These are phyloP conservation scores for Karalla daura DNA, from an alignment of 2,797 vertebrate genomes.

Conservation along the genomic window DNA sequence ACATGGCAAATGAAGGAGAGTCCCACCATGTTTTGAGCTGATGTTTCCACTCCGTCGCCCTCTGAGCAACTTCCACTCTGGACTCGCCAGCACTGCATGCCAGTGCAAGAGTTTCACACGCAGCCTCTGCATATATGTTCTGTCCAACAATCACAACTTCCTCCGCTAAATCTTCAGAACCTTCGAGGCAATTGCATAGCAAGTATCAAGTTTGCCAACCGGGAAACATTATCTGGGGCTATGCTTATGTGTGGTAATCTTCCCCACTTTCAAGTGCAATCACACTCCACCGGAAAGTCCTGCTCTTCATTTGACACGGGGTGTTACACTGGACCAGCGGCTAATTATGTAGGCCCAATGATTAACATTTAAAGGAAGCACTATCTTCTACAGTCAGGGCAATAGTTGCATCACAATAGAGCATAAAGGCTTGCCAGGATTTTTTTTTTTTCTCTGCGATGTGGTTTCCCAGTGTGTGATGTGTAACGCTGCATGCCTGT, in stretches of 20 bases:
- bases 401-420: constrained; percentile 60
- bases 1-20: constrained; percentile 14
- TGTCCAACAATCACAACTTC: constrained; percentile 62
- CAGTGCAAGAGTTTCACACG: constrained; percentile 39
- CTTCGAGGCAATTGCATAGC: constrained; percentile 72
- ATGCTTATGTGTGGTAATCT: constrained; percentile 79
- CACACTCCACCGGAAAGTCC: constrained; percentile 67
- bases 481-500: not conserved
- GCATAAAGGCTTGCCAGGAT: constrained; percentile 8
- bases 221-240: constrained; percentile 73
- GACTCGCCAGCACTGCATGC: constrained; percentile 42
- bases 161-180: constrained; percentile 69
- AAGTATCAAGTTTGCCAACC: constrained; percentile 78
- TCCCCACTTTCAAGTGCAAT: constrained; percentile 78
- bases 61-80: constrained; percentile 35
- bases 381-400: constrained; percentile 46
- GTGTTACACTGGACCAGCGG: constrained; percentile 66
- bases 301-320: constrained; percentile 72
- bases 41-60: constrained; percentile 39
- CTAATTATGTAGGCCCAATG: constrained; percentile 71
- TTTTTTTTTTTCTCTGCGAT: constrained; percentile 7
- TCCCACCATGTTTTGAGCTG: constrained; percentile 41
- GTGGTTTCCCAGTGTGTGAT: constrained; percentile 13
- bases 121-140: constrained; percentile 51
- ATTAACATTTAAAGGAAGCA: constrained; percentile 75